Conservation (phyloP, 2,797 vertebrate species). For the Enteromius radiatus region DNA sequence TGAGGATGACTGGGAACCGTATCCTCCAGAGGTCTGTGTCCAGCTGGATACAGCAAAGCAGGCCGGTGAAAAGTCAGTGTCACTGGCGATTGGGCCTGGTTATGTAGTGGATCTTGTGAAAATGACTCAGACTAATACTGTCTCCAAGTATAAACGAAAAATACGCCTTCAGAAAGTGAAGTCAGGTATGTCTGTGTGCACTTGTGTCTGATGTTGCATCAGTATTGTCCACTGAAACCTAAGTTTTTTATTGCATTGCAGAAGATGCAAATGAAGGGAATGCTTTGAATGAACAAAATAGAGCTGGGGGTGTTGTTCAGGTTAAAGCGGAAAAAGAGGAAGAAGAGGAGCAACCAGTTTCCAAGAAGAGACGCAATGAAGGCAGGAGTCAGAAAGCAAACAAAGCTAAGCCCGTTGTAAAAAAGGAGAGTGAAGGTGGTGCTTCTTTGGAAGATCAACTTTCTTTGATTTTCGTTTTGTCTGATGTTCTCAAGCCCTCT, state of each 20-base stretch:
- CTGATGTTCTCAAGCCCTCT: neutral
- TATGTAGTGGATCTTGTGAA: conserved; percentile 80
- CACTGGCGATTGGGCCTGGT: conserved; percentile 64
- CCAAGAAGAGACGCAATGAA: conserved; percentile 69
- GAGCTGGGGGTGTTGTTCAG: neutral
- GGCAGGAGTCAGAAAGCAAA: conserved; percentile 61
- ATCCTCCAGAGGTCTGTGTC: conserved; percentile 65
- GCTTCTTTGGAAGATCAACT: neutral
- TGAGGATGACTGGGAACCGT: conserved; percentile 76
- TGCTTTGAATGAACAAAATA: neutral
- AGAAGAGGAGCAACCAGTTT: conserved; percentile 61
- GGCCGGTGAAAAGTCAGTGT: conserved; percentile 59
- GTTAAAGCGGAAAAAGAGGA: conserved; percentile 69
- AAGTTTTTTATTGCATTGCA: conserved; percentile 46
- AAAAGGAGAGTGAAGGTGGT: conserved; percentile 59
- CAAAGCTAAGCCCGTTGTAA: conserved; percentile 58
- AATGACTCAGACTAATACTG: conserved; percentile 81
- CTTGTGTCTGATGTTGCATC: neutral
- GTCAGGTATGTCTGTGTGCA: conserved; percentile 62
- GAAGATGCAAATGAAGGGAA: conserved; percentile 59
- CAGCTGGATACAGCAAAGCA: conserved; percentile 70
- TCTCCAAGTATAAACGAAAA: conserved; percentile 77
- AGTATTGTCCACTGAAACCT: neutral
- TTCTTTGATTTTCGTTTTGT: neutral
- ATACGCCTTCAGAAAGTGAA: conserved; percentile 73